Evolutionary conservation across 2,797 vertebrate species (phyloP).

Genomic region (Parauchenoglanis ngamensis): DNA sequence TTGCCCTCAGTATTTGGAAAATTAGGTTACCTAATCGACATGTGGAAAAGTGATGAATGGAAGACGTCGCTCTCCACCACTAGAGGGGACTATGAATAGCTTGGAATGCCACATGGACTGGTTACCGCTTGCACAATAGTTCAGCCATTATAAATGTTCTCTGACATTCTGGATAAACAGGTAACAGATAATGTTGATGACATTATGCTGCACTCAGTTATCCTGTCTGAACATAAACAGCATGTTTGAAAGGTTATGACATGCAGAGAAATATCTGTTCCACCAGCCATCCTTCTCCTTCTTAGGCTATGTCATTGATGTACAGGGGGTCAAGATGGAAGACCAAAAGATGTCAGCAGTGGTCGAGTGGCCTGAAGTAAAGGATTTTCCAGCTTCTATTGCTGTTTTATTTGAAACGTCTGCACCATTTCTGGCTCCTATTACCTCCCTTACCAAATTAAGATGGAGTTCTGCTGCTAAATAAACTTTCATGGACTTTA

Average conservation of each 20-base stretch:
- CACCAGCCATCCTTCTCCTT: background rate
- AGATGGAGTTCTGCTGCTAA: background rate
- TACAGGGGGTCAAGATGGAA: background rate
- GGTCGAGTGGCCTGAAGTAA: background rate
- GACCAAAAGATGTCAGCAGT: background rate
- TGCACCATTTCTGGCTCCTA: background rate
- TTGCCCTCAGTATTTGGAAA: background rate
- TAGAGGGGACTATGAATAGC: background rate
- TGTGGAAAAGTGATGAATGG: background rate
- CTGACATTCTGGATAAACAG: conserved; percentile 10
- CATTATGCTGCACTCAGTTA: background rate
- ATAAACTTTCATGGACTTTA: background rate
- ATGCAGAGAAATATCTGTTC: background rate
- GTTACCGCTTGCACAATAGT: no score
- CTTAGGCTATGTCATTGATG: background rate
- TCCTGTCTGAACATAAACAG: background rate
- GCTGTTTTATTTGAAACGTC: background rate
- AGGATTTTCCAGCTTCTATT: background rate
- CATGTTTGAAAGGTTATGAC: background rate
- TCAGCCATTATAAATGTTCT: background rate
- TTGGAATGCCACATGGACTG: background rate
- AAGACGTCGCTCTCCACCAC: background rate
- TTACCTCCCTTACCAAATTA: background rate
- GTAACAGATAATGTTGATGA: background rate
- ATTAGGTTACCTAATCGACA: background rate